These are phyloP conservation scores for Urophycis tenuis DNA, from an alignment of 2,797 vertebrate genomes.

Conservation along the genomic window DNA sequence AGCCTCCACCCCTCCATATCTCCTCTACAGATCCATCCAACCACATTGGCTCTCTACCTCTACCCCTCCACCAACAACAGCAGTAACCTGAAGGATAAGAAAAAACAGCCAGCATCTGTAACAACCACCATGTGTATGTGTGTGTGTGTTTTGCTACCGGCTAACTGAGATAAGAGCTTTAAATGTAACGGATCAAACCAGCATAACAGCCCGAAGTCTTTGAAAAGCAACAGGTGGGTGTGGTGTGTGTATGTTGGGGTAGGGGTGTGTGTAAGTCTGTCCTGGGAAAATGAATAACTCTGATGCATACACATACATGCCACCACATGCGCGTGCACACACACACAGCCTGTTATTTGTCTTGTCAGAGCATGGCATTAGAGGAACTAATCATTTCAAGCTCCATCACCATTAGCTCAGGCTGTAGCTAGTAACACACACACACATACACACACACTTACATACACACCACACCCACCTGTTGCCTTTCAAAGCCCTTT, in stretches of 20 bases:
- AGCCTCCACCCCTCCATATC: neutral
- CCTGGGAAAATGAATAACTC: neutral
- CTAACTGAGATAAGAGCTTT: neutral
- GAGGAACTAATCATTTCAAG: neutral
- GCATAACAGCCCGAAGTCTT: neutral
- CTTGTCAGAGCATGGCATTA: neutral
- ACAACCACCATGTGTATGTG: neutral
- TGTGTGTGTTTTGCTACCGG: neutral
- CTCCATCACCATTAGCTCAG: neutral
- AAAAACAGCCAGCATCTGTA: neutral
- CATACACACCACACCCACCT: neutral
- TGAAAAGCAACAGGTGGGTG: neutral
- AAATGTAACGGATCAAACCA: too few species aligned
- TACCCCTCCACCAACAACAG: too few species aligned
- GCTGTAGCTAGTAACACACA: neutral
- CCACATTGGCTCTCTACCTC: neutral
- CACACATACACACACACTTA: neutral
- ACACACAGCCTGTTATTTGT: neutral
- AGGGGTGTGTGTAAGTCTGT: neutral
- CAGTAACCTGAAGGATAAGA: neutral
- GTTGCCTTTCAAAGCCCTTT: neutral
- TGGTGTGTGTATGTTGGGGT: neutral
- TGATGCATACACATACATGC: neutral
- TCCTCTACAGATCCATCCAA: neutral
- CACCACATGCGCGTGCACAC: constrained; percentile 1